Evolutionary conservation across 1,140 invertebrate species (phyloP).

Genomic region (Potamilus streckersoni): DNA sequence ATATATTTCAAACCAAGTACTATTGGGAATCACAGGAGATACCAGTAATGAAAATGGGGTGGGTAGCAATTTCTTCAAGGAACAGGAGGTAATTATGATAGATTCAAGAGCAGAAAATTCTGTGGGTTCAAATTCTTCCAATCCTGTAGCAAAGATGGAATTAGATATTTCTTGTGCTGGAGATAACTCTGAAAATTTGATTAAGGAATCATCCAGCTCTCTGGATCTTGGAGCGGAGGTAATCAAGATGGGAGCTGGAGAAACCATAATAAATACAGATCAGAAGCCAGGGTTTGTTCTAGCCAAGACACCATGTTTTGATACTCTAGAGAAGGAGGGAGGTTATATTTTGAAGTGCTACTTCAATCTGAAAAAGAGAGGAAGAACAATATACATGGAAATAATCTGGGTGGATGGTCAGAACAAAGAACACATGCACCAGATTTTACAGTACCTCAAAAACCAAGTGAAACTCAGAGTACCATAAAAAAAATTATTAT

Average conservation of each 20-base stretch:
- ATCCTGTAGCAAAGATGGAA: neutral
- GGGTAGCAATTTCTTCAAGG: too few relatives aligned
- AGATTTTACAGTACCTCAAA: constrained; percentile 49
- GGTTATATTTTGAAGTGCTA: constrained; percentile 41
- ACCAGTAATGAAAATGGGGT: too few relatives aligned
- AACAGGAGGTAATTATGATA: too few relatives aligned
- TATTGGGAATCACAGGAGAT: too few relatives aligned
- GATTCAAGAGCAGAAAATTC: too few relatives aligned
- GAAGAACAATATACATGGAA: constrained; percentile 32
- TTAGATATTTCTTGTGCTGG: neutral
- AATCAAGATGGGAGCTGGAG: constrained; percentile 20
- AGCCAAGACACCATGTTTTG: constrained; percentile 12
- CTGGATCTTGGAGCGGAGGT: constrained; percentile 4
- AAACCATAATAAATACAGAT: neutral
- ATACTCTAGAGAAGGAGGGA: constrained; percentile 25
- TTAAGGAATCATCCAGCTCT: neutral
- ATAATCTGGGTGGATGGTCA: constrained; percentile 40
- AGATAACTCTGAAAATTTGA: neutral
- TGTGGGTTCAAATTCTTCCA: too few relatives aligned
- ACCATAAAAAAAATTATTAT: constrained; percentile 3
- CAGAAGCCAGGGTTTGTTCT: neutral
- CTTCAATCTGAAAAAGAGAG: constrained; percentile 37
- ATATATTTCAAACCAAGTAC: neutral
- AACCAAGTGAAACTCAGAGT: constrained; percentile 36
- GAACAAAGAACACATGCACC: constrained; percentile 44